Percentiles rank a stretch among this genome's conserved stretches.
These are phyloP conservation scores for Ctenicera cuprea DNA, from an alignment of 2,888 invertebrate species.

Conservation along the genomic window DNA sequence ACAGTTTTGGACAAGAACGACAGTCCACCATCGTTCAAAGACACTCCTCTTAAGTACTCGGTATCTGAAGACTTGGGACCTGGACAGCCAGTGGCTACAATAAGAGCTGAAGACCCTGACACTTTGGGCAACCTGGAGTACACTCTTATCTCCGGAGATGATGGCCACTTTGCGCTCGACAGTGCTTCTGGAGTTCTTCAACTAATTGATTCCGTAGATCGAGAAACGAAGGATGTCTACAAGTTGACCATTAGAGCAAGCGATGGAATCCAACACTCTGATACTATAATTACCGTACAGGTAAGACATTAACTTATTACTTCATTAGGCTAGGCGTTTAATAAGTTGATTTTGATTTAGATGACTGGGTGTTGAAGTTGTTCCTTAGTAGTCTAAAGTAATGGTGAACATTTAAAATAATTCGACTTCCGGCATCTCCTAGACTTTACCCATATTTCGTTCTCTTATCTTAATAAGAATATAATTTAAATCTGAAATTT, in stretches of 20 bases:
- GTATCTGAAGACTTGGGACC: conserved; percentile 91
- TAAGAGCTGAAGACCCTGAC: conserved; percentile 90
- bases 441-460: conserved; percentile 2
- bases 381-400: conserved; percentile 9
- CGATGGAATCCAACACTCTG: conserved; percentile 92
- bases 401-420: conserved; percentile 23
- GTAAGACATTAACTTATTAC: conserved; percentile 73
- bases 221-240: conserved; percentile 88
- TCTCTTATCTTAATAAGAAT: conserved; percentile 20
- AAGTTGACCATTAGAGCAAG: conserved; percentile 87
- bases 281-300: conserved; percentile 85
- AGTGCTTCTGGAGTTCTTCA: conserved; percentile 82
- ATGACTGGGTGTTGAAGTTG: conserved; percentile 26
- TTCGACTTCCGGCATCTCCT: conserved; percentile 20
- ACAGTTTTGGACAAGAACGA: conserved; percentile 94
- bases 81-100: conserved; percentile 85
- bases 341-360: conserved; percentile 41
- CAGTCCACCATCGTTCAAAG: conserved; percentile 92
- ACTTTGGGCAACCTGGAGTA: conserved; percentile 87
- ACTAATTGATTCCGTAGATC: conserved; percentile 86
- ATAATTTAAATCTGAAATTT: conserved; percentile 6
- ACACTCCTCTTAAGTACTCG: conserved; percentile 82
- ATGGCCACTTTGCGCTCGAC: conserved; percentile 84
- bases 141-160: conserved; percentile 80
- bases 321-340: conserved; percentile 47